Base-by-base conservation (phyloP, 1,140 invertebrate genomes). In the Augochlora pura region DNA sequence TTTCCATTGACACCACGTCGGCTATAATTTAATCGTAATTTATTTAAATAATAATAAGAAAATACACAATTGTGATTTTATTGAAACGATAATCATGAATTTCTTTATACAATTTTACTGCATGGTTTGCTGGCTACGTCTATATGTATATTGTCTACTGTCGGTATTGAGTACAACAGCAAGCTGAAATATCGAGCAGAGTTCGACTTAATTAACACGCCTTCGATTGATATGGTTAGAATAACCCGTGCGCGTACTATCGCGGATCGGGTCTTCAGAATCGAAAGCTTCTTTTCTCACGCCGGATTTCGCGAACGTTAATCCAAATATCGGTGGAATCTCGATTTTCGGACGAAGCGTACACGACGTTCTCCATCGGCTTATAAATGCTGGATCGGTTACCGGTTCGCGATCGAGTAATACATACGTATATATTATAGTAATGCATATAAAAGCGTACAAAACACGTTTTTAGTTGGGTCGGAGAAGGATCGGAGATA, bases 61-160 rank as follows among this genome's bases (percentile, higher is more conserved):
- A 52, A 52, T 52, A 52, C 49, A 52, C 49, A 71, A n/a, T 77
- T 67, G 46, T 32, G 21, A 71, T 62, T 81, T 81, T 81, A 81
- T 81, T 81, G 70, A 81, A 67, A 68, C 62, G 62, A 81, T 81
- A 76, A 42, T 76, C 54, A 69, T 80, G 66, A 54, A 75, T 77
- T 77, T 57, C 63, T 71, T 69, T 80, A 74, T 68, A 79, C 70
- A 82, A 78, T 16, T 27, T 69, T 49, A 52, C 54, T 80, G 65
- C 21, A 76, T 49, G 54, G 25, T 39, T 80, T 75, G 42, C 66
- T 64, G 70, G 39, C 65, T 80, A 82, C 59, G n/a, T 79, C 42
- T 82, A 82, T 65, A 63, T 78, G 49, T 54, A 63, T 54, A 49
- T 59, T 79, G 46, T 32, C 63, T 59, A 74, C n/a, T 62, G n/a